Conservation (phyloP, 2,797 vertebrate genomes). For the Syndactyla subalaris region DNA sequence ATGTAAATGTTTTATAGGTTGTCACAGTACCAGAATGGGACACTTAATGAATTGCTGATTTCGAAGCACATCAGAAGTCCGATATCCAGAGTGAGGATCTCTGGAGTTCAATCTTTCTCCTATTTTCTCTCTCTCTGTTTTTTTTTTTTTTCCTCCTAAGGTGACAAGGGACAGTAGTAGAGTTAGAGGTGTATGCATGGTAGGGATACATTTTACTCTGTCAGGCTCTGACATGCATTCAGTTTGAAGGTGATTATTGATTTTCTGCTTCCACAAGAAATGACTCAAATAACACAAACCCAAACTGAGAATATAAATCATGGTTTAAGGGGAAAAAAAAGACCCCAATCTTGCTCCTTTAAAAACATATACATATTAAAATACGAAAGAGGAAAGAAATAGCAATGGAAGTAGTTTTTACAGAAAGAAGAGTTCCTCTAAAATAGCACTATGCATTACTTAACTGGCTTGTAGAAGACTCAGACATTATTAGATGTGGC, state of each 20-base stretch:
- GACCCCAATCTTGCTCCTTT: neutral
- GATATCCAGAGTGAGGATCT: neutral
- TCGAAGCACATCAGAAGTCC: neutral
- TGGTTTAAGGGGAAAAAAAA: neutral
- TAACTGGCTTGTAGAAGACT: neutral
- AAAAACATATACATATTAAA: neutral
- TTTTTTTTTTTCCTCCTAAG: neutral
- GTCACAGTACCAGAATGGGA: neutral
- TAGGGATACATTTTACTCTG: neutral
- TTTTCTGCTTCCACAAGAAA: slow-evolving; percentile 19
- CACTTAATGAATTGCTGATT: neutral
- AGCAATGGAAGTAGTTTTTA: neutral
- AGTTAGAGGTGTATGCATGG: neutral
- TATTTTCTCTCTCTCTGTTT: neutral
- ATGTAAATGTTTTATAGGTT: slow-evolving; percentile 5
- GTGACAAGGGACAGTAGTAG: neutral
- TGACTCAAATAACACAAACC: neutral
- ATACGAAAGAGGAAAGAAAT: neutral
- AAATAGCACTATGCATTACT: neutral
- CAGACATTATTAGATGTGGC: neutral
- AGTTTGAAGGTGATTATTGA: slow-evolving; percentile 28
- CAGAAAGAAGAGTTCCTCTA: neutral
- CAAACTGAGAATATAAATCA: neutral
- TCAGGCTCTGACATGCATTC: slow-evolving; percentile 6
- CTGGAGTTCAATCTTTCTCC: neutral